Conservation (phyloP, 2,797 vertebrate genomes). For the Cynopterus sphinx region DNA sequence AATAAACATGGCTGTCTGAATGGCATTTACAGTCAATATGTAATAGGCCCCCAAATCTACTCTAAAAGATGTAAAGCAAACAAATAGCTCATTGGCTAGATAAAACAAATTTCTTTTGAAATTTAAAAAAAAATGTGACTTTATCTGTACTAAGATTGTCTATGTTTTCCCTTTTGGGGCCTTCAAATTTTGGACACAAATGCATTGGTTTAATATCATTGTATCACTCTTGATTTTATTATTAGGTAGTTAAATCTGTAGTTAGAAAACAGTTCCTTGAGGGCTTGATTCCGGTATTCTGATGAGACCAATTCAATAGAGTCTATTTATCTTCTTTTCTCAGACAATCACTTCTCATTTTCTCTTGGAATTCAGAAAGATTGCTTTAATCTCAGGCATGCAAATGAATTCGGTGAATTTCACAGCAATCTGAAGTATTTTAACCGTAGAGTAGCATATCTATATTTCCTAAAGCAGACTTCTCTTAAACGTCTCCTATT, state of each 20-base stretch:
- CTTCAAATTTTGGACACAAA: background rate
- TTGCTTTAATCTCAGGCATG: background rate
- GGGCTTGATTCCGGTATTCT: background rate
- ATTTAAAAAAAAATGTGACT: background rate
- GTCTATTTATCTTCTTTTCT: background rate
- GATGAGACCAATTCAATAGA: background rate
- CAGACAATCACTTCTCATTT: background rate
- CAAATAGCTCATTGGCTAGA: background rate
- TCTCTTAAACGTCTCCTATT: background rate
- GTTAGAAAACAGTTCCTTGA: background rate
- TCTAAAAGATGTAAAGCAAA: background rate
- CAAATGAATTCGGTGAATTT: background rate
- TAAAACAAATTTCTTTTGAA: conserved; percentile 14
- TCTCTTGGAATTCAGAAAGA: background rate
- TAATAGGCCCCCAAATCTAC: background rate
- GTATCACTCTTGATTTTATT: background rate
- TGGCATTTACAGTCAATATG: background rate
- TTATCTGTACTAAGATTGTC: background rate
- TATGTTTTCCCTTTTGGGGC: background rate
- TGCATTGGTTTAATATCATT: background rate
- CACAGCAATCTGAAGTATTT: background rate
- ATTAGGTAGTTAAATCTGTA: background rate
- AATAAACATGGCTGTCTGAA: background rate
- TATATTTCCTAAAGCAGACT: conserved; percentile 47
- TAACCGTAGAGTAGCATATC: background rate